These are phyloP conservation scores for Macrophya alboannulata DNA, from an alignment of 2,888 invertebrate genomes.

Conservation along the genomic window DNA sequence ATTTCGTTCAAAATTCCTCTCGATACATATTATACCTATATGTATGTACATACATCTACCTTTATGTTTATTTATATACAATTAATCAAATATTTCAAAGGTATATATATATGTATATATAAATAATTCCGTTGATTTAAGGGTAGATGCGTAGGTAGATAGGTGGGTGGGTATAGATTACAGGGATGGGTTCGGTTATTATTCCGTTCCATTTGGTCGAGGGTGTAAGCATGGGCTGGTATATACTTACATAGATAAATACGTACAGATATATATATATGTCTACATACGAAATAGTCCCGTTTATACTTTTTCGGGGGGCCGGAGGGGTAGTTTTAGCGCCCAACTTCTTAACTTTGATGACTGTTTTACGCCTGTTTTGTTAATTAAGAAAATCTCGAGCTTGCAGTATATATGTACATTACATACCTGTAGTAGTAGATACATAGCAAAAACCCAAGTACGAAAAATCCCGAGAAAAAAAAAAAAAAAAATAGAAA, in stretches of 20 bases:
- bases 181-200: neutral
- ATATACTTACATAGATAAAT: neutral
- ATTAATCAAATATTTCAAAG: no score
- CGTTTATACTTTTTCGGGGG: neutral
- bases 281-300: neutral
- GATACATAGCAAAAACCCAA: neutral
- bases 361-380: conserved; percentile 64
- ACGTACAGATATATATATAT: neutral
- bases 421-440: neutral
- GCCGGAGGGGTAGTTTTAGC: conserved; percentile 13
- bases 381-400: conserved; percentile 64
- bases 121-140: neutral
- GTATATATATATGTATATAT: neutral
- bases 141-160: neutral
- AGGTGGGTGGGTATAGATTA: neutral
- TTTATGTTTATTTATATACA: no score
- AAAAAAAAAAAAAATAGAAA: neutral
- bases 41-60: no score
- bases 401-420: neutral
- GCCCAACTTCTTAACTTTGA: conserved; percentile 60
- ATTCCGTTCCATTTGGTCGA: neutral
- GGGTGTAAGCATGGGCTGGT: neutral
- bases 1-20: no score
- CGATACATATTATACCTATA: no score
- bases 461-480: neutral